These are phyloP conservation scores for Octomys mimax DNA, from an alignment of 2,797 vertebrate genomes.

Conservation along the genomic window DNA sequence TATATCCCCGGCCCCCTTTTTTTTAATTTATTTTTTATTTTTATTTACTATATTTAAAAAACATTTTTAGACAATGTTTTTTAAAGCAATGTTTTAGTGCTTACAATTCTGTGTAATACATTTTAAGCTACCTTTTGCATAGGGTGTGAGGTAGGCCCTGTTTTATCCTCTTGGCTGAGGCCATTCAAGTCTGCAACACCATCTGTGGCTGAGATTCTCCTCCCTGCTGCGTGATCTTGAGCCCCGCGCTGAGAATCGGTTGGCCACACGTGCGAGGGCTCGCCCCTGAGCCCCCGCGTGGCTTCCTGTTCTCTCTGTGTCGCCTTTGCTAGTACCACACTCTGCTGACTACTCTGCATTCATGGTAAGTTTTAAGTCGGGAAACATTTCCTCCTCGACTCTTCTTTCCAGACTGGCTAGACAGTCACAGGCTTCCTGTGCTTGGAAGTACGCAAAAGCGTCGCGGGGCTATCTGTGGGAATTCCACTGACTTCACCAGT, in stretches of 20 bases:
- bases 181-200: no score
- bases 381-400: background rate
- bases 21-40: background rate
- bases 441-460: background rate
- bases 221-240: no score
- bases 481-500: background rate
- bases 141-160: background rate
- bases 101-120: background rate
- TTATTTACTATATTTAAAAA: background rate
- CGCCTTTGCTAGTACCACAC: background rate
- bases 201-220: background rate
- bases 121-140: background rate
- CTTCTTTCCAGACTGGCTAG: background rate
- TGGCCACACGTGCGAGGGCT: background rate
- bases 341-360: background rate
- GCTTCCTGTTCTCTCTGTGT: accelerated
- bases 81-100: background rate
- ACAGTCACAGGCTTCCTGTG: background rate
- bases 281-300: background rate
- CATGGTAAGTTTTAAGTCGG: background rate
- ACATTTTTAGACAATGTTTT: no score
- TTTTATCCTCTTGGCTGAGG: background rate
- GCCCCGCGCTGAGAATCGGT: background rate
- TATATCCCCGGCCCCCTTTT: no score
- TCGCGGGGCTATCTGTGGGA: background rate